Percentiles rank a stretch among this genome's conserved stretches.
Conservation (phyloP, 1,140 invertebrate species). For the Magallana angulata region DNA sequence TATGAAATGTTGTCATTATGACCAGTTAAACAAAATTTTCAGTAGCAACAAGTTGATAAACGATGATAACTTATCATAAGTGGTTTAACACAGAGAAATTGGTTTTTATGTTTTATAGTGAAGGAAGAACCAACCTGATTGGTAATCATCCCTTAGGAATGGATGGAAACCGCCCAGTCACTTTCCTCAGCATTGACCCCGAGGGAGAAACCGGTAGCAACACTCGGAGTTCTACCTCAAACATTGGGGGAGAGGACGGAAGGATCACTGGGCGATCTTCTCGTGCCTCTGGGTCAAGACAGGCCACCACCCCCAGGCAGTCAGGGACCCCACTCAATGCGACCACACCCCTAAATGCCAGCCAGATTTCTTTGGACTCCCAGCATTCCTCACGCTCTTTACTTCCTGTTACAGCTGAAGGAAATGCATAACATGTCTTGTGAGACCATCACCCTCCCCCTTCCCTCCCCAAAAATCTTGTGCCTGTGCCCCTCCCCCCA, state of each 20-base stretch:
- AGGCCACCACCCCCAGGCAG: slow-evolving; percentile 33
- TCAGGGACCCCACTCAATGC: slow-evolving; percentile 48
- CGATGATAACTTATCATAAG: too few relatives aligned
- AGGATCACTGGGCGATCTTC: slow-evolving; percentile 55
- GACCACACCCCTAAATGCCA: slow-evolving; percentile 59
- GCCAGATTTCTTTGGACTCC: slow-evolving; percentile 60
- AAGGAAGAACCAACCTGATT: slow-evolving; percentile 69
- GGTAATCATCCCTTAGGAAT: slow-evolving; percentile 53
- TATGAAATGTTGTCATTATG: too few relatives aligned
- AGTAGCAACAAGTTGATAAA: too few relatives aligned
- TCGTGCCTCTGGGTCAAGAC: slow-evolving; percentile 50
- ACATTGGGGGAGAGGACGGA: slow-evolving; percentile 58
- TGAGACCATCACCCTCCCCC: too few relatives aligned
- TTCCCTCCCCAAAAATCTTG: too few relatives aligned
- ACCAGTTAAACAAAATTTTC: too few relatives aligned
- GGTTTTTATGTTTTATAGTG: slow-evolving; percentile 58
- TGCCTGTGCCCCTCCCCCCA: too few relatives aligned
- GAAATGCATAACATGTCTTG: not conserved
- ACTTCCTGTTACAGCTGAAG: slow-evolving; percentile 24
- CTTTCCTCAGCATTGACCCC: slow-evolving; percentile 60
- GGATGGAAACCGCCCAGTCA: slow-evolving; percentile 59
- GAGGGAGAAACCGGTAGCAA: slow-evolving; percentile 37
- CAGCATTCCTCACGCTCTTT: slow-evolving; percentile 51
- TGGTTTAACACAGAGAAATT: too few relatives aligned
- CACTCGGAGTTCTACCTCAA: slow-evolving; percentile 54